phyloP scores from a whole-genome alignment of 2,797 vertebrate genomes.

The Tokudaia muenninki region DNA sequence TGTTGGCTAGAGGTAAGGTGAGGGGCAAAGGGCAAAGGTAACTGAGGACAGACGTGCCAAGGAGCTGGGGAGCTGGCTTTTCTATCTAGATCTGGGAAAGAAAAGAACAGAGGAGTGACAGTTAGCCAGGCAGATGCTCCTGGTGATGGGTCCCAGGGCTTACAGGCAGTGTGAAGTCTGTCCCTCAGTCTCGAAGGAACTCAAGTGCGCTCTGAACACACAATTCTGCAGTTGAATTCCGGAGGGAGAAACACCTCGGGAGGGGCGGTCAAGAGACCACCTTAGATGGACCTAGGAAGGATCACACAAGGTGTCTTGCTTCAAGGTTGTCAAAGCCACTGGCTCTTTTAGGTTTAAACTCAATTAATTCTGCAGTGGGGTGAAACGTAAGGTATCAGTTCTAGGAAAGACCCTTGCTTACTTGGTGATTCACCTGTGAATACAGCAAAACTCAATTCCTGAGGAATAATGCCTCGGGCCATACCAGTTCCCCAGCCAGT shows the following conservation, averaged over 20 bases:
- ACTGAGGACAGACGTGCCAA: background rate
- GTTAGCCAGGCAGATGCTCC: fast-evolving
- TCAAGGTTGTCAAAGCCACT: background rate
- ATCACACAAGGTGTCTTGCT: background rate
- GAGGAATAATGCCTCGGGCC: background rate
- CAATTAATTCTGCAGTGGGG: background rate
- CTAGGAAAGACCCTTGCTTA: background rate
- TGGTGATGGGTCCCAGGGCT: background rate
- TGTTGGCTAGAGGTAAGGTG: background rate
- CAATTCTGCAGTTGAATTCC: background rate
- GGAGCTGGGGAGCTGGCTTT: background rate
- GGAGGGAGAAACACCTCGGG: background rate
- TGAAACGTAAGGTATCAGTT: background rate
- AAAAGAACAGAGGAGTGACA: background rate
- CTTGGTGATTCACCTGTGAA: background rate
- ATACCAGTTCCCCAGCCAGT: background rate
- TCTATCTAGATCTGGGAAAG: background rate
- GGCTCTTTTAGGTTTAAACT: background rate
- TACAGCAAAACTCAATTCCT: background rate
- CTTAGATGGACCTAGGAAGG: background rate
- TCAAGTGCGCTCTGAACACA: background rate
- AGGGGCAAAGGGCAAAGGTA: too few relatives aligned
- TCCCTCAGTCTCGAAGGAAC: background rate
- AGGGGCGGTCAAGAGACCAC: background rate
- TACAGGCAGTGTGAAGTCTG: background rate